Conservation (phyloP, 2,797 vertebrate species). For the Enteromius paludinosus region DNA sequence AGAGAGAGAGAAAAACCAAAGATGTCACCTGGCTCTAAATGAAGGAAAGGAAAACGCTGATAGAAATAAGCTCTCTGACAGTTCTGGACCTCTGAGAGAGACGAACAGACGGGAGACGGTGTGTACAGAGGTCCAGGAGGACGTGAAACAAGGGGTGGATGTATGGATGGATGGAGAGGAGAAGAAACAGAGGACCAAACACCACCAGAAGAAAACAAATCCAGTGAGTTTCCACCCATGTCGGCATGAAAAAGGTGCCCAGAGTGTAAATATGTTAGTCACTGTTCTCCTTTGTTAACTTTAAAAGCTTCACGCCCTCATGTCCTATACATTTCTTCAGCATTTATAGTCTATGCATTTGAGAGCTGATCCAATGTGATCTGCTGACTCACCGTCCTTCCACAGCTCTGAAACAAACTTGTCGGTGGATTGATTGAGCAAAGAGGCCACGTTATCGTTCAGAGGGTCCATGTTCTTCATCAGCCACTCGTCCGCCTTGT, state of each 20-base stretch:
- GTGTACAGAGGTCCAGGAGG: conserved; percentile 57
- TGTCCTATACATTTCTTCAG: background rate
- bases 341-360: background rate
- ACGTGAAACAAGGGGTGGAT: background rate
- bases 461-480: conserved; percentile 99
- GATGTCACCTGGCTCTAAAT: conserved; percentile 93
- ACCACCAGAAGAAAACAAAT: conserved; percentile 16
- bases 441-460: conserved; percentile 92
- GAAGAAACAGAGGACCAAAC: conserved; percentile 43
- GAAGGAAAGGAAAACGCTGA: conserved; percentile 94
- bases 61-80: conserved; percentile 98
- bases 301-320: background rate
- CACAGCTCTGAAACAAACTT: conserved; percentile 96
- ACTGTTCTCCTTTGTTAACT: background rate
- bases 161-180: conserved; percentile 25
- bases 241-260: background rate
- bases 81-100: conserved; percentile 89
- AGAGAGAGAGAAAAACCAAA: conserved; percentile 58
- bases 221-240: conserved; percentile 16
- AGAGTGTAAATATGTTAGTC: background rate
- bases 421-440: conserved; percentile 95
- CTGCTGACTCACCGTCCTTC: conserved; percentile 88
- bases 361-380: background rate
- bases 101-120: conserved; percentile 56
- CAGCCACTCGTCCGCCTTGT: conserved; percentile 97